These are phyloP conservation scores for Anguilla rostrata DNA, from an alignment of 2,113 vertebrate species.

Conservation along the genomic window DNA sequence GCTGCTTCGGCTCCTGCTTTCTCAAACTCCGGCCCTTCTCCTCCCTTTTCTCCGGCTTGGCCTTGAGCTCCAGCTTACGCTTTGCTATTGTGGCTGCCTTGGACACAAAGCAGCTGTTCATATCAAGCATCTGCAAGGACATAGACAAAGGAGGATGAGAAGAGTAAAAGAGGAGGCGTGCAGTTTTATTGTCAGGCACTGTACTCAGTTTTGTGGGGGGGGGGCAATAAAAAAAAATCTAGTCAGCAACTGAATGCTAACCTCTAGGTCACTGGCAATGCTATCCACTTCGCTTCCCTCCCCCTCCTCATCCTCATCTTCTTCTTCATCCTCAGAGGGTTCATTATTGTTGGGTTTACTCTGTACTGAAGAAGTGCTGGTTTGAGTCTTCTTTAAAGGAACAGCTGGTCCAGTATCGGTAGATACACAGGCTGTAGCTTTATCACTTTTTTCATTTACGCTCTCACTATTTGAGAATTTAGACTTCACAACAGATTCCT, in stretches of 20 bases:
- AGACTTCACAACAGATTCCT: constrained; percentile 33
- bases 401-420: background rate
- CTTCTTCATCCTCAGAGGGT: background rate
- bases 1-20: constrained; percentile 18
- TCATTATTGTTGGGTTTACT: constrained; percentile 19
- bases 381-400: background rate
- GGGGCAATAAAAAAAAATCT: background rate
- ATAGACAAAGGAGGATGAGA: background rate
- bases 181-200: background rate
- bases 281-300: constrained; percentile 22
- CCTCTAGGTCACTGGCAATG: constrained; percentile 47
- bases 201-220: background rate
- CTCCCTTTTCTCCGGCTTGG: constrained; percentile 40
- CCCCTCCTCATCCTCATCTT: constrained; percentile 32
- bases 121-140: constrained; percentile 52
- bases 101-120: constrained; percentile 51
- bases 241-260: constrained; percentile 8
- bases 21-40: constrained; percentile 27
- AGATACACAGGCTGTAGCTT: constrained; percentile 11
- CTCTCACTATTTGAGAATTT: constrained; percentile 1
- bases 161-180: background rate
- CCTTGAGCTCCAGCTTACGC: constrained; percentile 43
- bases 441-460: constrained; percentile 38
- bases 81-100: constrained; percentile 41
- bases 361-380: background rate